Evolutionary conservation across 2,113 vertebrate species (phyloP).

Genomic region (Zosterops borbonicus): DNA sequence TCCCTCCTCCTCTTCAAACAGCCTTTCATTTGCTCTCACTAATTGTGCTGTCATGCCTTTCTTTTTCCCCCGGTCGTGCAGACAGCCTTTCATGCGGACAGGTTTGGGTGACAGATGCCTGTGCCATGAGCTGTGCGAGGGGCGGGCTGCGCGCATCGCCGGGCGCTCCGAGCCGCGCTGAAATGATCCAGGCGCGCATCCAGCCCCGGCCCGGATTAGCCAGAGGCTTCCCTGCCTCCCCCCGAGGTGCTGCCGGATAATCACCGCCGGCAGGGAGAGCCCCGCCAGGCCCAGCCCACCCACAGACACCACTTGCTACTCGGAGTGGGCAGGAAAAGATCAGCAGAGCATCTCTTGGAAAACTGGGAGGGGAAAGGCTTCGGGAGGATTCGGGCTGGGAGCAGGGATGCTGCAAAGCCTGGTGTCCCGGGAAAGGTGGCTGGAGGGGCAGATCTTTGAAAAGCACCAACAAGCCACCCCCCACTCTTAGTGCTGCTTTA

Average conservation of each 20-base stretch:
- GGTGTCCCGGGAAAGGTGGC: neutral
- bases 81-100: constrained; percentile 55
- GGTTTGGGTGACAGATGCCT: constrained; percentile 43
- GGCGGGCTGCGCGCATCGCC: neutral
- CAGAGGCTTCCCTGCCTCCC: neutral
- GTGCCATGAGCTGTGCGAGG: neutral
- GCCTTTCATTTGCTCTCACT: constrained; percentile 57
- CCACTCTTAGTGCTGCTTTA: neutral
- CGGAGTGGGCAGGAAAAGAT: neutral
- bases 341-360: neutral
- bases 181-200: neutral
- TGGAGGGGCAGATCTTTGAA: neutral
- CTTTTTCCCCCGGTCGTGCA: neutral
- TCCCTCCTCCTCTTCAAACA: constrained; percentile 61
- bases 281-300: neutral
- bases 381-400: neutral
- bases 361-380: neutral
- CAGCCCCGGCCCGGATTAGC: neutral
- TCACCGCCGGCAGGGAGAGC: neutral
- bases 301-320: neutral
- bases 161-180: neutral
- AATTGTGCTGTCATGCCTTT: constrained; percentile 64
- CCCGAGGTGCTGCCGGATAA: neutral
- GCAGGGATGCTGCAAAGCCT: neutral
- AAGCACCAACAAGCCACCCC: neutral